phyloP scores from a whole-genome alignment of 2,797 vertebrate species.

The Phoeniculus purpureus region DNA sequence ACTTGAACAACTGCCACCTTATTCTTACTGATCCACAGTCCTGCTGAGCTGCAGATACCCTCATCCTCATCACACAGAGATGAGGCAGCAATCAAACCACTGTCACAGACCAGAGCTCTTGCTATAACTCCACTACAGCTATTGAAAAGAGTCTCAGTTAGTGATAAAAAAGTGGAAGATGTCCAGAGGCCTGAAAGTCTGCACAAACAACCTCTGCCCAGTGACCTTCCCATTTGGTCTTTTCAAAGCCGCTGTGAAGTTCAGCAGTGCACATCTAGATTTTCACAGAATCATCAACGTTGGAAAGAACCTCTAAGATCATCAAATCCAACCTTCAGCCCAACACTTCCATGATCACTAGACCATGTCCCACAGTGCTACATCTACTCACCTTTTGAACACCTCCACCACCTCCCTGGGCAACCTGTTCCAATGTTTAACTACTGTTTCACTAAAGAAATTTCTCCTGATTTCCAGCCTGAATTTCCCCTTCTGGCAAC shows the following conservation, averaged over 20 bases:
- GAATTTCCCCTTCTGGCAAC: too few species aligned
- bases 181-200: background rate
- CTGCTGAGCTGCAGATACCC: background rate
- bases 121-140: background rate
- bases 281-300: too few species aligned
- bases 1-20: background rate
- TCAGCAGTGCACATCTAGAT: fast-evolving
- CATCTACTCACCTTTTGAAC: too few species aligned
- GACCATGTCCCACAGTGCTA: too few species aligned
- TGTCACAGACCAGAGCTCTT: fast-evolving
- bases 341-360: too few species aligned
- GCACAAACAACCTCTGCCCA: fast-evolving
- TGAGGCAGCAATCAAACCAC: fast-evolving
- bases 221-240: background rate
- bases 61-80: background rate
- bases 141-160: background rate
- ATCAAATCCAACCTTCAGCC: too few species aligned
- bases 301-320: too few species aligned
- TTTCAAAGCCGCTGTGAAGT: background rate
- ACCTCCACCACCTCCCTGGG: too few species aligned
- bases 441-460: too few species aligned
- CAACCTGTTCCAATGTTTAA: too few species aligned
- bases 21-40: background rate
- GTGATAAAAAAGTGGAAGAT: background rate
- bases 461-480: too few species aligned